Evolutionary conservation across 2,888 invertebrate genomes (phyloP).

Genomic region (Leptinotarsa haldemani): DNA sequence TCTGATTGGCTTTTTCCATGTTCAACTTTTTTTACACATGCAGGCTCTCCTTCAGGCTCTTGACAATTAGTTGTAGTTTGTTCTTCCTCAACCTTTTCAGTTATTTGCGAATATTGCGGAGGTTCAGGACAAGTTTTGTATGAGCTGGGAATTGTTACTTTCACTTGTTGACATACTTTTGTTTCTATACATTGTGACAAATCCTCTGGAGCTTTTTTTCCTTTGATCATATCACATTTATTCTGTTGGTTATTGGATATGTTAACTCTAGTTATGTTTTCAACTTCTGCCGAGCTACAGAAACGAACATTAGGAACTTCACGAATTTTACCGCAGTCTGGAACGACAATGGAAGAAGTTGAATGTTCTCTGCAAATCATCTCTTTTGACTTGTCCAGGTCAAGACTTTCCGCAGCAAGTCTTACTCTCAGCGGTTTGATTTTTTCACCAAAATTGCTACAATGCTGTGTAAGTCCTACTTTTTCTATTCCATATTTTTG

Average conservation of each 20-base stretch:
- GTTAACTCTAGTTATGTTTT: neutral
- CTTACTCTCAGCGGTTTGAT: neutral
- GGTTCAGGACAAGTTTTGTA: slow-evolving; percentile 18
- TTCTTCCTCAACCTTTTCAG: neutral
- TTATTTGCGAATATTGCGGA: neutral
- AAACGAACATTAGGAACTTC: slow-evolving; percentile 4
- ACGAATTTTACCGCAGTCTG: neutral
- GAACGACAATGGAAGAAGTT: neutral
- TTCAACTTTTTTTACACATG: neutral
- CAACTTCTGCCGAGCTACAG: slow-evolving; percentile 1
- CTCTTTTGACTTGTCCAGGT: neutral
- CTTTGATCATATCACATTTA: neutral
- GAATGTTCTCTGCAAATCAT: neutral
- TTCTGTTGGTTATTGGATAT: neutral
- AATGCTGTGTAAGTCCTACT: slow-evolving; percentile 40
- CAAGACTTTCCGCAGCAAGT: neutral
- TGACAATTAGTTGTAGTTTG: too few species aligned
- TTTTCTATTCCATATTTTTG: slow-evolving; percentile 40
- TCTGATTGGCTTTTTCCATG: neutral
- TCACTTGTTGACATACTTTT: neutral
- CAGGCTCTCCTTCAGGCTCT: too few species aligned
- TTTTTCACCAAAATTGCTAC: slow-evolving; percentile 35
- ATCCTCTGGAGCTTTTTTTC: neutral
- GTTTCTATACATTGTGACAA: neutral
- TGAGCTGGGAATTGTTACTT: neutral